Conservation (phyloP, 2,888 invertebrate genomes). For the Polyploca ridens region DNA sequence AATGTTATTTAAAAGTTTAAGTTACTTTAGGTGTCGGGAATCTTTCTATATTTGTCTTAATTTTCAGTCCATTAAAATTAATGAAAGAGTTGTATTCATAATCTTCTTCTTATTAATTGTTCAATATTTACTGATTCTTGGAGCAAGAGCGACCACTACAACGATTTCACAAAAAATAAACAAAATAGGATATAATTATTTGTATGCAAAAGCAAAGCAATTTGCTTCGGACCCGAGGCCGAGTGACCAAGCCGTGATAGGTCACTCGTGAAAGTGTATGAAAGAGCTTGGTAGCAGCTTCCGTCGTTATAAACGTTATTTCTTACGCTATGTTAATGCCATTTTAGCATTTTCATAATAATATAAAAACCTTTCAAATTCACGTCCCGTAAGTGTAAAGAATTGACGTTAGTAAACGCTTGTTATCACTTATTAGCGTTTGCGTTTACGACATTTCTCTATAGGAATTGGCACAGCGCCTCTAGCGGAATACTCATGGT, state of each 20-base stretch:
- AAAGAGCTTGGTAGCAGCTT: slow-evolving; percentile 35
- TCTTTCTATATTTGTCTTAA: neutral
- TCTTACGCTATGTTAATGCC: neutral
- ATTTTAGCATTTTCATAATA: slow-evolving; percentile 3
- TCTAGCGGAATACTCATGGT: too few species aligned
- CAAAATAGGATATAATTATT: slow-evolving; percentile 24
- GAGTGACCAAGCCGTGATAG: slow-evolving; percentile 63
- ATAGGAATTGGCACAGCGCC: too few species aligned
- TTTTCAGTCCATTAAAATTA: neutral
- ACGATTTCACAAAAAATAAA: neutral
- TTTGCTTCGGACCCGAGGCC: slow-evolving; percentile 38
- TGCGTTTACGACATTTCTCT: too few species aligned
- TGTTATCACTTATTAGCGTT: too few species aligned
- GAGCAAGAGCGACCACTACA: neutral
- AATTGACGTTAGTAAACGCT: too few species aligned
- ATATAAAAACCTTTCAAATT: too few species aligned
- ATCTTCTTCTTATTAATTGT: neutral
- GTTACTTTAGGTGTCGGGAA: neutral
- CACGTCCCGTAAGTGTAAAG: too few species aligned
- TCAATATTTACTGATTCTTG: too few species aligned
- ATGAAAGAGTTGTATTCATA: neutral
- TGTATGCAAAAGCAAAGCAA: slow-evolving; percentile 38
- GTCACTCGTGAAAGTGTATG: slow-evolving; percentile 67
- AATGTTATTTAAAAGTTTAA: neutral
- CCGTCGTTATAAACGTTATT: neutral